These are phyloP conservation scores for Dissostichus mawsoni DNA, from an alignment of 2,113 vertebrate genomes.

Conservation along the genomic window DNA sequence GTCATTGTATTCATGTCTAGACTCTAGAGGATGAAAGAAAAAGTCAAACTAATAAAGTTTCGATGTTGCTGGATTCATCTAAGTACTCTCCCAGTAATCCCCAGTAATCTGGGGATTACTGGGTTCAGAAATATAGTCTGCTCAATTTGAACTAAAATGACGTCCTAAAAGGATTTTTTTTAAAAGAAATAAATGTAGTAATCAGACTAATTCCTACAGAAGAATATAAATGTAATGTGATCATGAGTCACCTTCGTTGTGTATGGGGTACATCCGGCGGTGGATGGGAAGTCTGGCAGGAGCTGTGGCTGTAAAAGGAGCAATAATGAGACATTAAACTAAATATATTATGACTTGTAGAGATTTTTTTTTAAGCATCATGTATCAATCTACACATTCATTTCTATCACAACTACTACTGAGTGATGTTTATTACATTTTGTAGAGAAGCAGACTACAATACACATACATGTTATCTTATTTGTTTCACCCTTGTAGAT, in stretches of 20 bases:
- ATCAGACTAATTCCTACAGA: not conserved
- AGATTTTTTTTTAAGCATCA: not conserved
- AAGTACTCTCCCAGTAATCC: no score
- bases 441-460: not conserved
- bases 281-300: conserved; percentile 76
- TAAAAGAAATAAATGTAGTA: no score
- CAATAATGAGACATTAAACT: not conserved
- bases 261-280: conserved; percentile 73
- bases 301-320: conserved; percentile 70
- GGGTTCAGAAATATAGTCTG: not conserved
- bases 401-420: not conserved
- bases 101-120: not conserved
- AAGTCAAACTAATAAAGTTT: not conserved
- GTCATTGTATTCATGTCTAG: not conserved
- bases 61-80: not conserved
- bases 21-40: not conserved
- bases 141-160: not conserved
- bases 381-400: not conserved
- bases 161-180: no score
- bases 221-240: not conserved
- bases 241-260: conserved; percentile 80
- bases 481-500: no score
- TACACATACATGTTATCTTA: no score
- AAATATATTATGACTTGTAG: not conserved
- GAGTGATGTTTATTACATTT: not conserved